These are phyloP conservation scores for Clarias laeviceps DNA, from an alignment of 2,797 vertebrate genomes.

Conservation along the genomic window DNA sequence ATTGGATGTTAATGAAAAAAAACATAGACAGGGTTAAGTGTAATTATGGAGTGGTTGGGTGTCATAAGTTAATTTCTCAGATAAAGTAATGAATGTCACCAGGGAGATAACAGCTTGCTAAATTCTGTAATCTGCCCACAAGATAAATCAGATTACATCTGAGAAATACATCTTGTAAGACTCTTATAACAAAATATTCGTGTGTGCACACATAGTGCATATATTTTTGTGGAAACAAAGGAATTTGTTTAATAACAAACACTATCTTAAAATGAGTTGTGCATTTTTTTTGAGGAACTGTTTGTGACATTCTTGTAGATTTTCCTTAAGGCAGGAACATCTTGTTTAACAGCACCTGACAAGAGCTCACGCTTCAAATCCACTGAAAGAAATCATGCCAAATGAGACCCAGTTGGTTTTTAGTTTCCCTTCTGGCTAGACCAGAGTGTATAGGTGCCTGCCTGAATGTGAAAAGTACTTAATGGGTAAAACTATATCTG, in stretches of 20 bases:
- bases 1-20: background rate
- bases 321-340: constrained; percentile 36
- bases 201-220: background rate
- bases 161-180: background rate
- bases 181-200: background rate
- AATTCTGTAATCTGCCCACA: constrained; percentile 16
- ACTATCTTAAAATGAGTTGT: background rate
- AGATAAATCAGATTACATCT: constrained; percentile 23
- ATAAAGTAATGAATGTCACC: constrained; percentile 8
- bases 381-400: constrained; percentile 42
- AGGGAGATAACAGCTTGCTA: background rate
- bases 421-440: constrained; percentile 30
- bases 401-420: constrained; percentile 45
- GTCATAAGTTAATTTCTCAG: constrained; percentile 17
- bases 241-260: background rate
- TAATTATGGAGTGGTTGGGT: constrained; percentile 11
- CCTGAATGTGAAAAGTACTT: constrained; percentile 23
- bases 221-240: background rate
- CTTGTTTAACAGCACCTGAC: constrained; percentile 36
- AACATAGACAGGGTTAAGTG: background rate
- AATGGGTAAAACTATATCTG: constrained; percentile 38
- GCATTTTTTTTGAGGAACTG: constrained; percentile 20
- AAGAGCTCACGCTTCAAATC: constrained; percentile 13
- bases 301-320: constrained; percentile 38
- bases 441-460: too few relatives aligned